Conservation (phyloP, 2,797 vertebrate species). For the Monodelphis domestica region DNA sequence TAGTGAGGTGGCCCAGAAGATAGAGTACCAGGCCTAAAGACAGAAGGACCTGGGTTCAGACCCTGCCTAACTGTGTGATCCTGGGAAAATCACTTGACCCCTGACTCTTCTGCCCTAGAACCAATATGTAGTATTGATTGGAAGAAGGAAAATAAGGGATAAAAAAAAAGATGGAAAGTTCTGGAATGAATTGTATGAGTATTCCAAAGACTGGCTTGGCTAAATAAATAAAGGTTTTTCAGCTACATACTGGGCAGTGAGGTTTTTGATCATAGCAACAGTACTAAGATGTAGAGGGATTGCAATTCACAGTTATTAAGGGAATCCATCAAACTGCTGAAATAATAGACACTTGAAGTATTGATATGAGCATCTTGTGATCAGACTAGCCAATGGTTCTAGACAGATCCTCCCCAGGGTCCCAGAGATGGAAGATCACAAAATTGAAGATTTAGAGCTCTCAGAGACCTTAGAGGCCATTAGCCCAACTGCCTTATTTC, state of each 20-base stretch:
- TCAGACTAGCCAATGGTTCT: neutral
- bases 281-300: neutral
- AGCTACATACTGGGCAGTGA: neutral
- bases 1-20: too few relatives aligned
- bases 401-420: neutral
- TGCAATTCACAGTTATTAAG: too few relatives aligned
- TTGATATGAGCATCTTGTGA: neutral
- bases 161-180: neutral
- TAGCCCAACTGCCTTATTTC: neutral
- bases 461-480: neutral
- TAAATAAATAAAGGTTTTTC: neutral
- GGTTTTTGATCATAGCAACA: neutral
- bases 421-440: neutral
- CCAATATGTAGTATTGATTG: too few relatives aligned
- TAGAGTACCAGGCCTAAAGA: too few relatives aligned
- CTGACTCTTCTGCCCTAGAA: too few relatives aligned
- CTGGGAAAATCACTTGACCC: too few relatives aligned
- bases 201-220: neutral
- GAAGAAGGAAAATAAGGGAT: too few relatives aligned
- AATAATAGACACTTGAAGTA: neutral
- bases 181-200: neutral
- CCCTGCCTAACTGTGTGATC: too few relatives aligned
- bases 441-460: neutral
- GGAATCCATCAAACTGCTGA: neutral
- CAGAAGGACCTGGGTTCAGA: too few relatives aligned